Base-by-base conservation (phyloP, 2,797 vertebrate species). In the Phataginus tricuspis region DNA sequence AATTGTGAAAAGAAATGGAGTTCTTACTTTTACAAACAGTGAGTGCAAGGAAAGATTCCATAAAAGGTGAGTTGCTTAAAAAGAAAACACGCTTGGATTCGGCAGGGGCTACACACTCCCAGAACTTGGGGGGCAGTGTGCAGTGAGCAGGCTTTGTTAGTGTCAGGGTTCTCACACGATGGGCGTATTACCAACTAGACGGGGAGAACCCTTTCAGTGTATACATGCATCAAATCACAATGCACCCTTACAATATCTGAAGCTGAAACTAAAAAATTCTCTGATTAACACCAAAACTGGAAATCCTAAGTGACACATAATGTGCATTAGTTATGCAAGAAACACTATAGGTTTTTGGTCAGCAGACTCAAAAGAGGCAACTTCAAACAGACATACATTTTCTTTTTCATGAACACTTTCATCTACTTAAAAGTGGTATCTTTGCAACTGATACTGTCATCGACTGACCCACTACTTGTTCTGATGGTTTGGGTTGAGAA, bases 21-120 rank as follows among this genome's bases (percentile, higher is more conserved):
- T 74, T 96, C 85, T 87, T 25, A 83, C 10, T 92, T 90, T 89
- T 78, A 91, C 13, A 27, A 25, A 75, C 16, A 57, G 42, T 34
- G 15, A 84, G 18, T 6, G 57, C 19, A 7, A 45, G 49, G 27
- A 64, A 78, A 92, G 53, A 49, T 4, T 75, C 23, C 34, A 45
- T n/a, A 57, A 92, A 84, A 90, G 37, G n/a, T 23, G 0, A 66
- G 23, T 27, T 85, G 74, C 82, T 86, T 93, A 39, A 71, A 79
- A 83, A 74, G 64, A 89, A 49, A 75, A n/a, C 9, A 25, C 14
- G 37, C 21, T 59, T 49, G 15, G 42, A 53, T 63, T 66, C 21
- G 86, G 34, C n/a, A 21, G 57, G 51, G 85, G 37, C 29, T 42
- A 39, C 59, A 57, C 42, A 57, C 49, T 57, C 31, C 4, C 34